Evolutionary conservation across 2,888 invertebrate genomes (phyloP).

Genomic region (Molorchus minor): DNA sequence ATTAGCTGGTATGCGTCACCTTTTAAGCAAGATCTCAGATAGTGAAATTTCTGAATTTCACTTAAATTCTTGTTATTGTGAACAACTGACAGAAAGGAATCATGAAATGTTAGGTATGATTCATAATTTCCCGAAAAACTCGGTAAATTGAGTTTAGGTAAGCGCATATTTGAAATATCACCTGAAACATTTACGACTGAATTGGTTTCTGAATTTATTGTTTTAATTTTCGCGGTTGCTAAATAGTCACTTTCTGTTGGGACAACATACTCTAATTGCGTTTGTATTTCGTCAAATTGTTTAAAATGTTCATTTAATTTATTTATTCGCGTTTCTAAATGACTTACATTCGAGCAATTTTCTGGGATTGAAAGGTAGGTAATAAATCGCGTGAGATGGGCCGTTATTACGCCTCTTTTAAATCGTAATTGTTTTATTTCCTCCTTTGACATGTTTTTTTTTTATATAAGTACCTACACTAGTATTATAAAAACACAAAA

Average conservation of each 20-base stretch:
- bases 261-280: neutral
- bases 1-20: neutral
- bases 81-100: slow-evolving; percentile 6
- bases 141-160: neutral
- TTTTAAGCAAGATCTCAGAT: slow-evolving; percentile 4
- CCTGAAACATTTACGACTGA: neutral
- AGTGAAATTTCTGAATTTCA: slow-evolving; percentile 9
- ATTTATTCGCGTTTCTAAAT: neutral
- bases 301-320: neutral
- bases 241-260: neutral
- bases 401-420: neutral
- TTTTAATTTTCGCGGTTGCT: neutral
- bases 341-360: neutral
- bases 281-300: neutral
- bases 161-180: neutral
- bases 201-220: neutral
- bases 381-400: neutral
- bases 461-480: neutral
- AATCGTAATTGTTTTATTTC: neutral
- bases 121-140: slow-evolving; percentile 2
- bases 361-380: neutral
- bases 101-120: neutral
- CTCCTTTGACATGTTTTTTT: neutral
- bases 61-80: slow-evolving; percentile 1
- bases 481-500: too few relatives aligned